Base-by-base conservation (phyloP, 2,797 vertebrate species). In the Sciurus vulgaris region DNA sequence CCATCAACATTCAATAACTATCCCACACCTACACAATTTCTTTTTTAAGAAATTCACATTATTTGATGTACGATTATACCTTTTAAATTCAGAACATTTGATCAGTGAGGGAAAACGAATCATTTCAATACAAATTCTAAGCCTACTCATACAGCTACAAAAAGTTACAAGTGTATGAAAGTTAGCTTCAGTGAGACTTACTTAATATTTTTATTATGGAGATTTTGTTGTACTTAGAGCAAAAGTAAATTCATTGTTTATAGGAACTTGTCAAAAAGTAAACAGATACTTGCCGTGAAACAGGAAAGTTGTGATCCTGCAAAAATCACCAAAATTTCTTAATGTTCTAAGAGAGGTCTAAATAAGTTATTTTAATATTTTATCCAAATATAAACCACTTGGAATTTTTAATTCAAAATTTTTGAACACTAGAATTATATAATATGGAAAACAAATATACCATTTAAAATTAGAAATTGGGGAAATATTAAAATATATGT, bases 341-440 rank as follows among this genome's bases (percentile, higher is more conserved):
- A 82, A 59, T 73, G 10, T 51, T 92, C 38, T 17, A 72, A 67
- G 81, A 94, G 13, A 83, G 18, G 86, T 3, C 3, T 30, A 91
- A 13, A 78, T 6, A 18, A 76, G 35, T 83, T 93, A 47, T 35
- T 70, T 86, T 56, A 89, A 91, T 49, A 63, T 63, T 70, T 94
- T 86, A 77, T 17, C 12, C 47, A 51, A 93, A 59, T 56, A 74
- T 30, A 88, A 95, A 33, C 1, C 28, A 81, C 61, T 70, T 65
- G 5, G 7, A 20, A 83, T 94, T 86, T 38, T 95, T 89, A 70
- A 74, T 88, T 96, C 9, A 95, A 93, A 91, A 78, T 91, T 51
- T 30, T 65, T 93, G 3, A 78, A 20, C 61, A 44, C 6, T n/a
- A 65, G 49, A 73, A 67, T 63, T 77, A 22, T 26, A 41, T 44